Base-by-base conservation (phyloP, 1,140 invertebrate species). In the Notospermus geniculatus region DNA sequence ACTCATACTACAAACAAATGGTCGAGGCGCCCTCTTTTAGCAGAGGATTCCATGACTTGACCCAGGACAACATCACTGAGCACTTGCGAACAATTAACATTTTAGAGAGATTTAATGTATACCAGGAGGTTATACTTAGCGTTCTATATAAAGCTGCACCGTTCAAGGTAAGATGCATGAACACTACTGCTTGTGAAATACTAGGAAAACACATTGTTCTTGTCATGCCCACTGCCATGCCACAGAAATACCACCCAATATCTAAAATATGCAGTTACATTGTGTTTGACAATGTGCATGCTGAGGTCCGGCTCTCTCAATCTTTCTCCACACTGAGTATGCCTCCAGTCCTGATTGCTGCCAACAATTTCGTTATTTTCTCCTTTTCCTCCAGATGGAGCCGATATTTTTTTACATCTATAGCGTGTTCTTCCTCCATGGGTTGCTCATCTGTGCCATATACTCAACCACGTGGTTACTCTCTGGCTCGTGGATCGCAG, bases 1-100 rank as follows among this genome's bases (percentile, higher is more conserved):
- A 84, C 63, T 84, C 83, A 1, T 85, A 84, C 68, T 85, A 79
- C 69, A 84, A 85, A 66, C 80, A 84, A 56, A 62, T 85, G 45
- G 69, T 85, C 0, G 60, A 75, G 22, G 70, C 80, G 43, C 72
- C 75, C 19, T 76, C 76, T 28, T 67, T 83, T 19, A 66, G 62
- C 15, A 63, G 76, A 75, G 78, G 79, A 23, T 59, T 83, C 27
- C 62, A 73, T 57, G 66, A 76, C 4, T 65, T 85, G 52, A 73
- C 71, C 9, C 53, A 75, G 61, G 83, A 85, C 68, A 82, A 81
- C 46, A 52, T 74, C 1, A 84, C 84, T 22, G 84, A 85, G 69
- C 71, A 80, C 64, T 78, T 78, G 0, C 66, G 72, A 27, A 80
- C 74, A 19, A 84, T 85, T 53, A 85, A 85, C 65, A 70, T 84